Conservation (phyloP, 2,797 vertebrate genomes). For the Anisognathus igniventris region DNA sequence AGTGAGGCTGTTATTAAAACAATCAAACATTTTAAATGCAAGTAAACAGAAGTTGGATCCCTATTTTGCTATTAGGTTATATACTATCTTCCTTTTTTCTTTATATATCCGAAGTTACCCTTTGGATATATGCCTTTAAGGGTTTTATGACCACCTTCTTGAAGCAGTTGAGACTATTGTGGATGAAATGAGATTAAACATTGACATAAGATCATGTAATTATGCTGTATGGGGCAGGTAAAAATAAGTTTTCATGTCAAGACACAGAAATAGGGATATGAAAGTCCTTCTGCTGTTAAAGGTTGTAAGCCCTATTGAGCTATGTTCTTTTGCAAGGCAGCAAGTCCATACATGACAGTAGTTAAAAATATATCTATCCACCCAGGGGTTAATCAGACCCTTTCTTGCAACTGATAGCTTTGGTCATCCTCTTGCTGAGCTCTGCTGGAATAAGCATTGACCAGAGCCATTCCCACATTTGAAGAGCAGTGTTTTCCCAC, state of each 20-base stretch:
- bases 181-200: background rate
- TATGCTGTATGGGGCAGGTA: background rate
- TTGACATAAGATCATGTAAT: background rate
- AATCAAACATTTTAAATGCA: slow-evolving; percentile 62
- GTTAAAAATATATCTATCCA: background rate
- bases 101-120: background rate
- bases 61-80: slow-evolving; percentile 2
- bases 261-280: background rate
- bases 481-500: background rate
- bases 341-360: rapidly evolving
- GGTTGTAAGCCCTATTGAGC: background rate
- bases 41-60: background rate
- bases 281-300: background rate
- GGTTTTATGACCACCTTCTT: background rate
- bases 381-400: background rate
- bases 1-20: slow-evolving; percentile 64
- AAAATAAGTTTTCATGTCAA: background rate
- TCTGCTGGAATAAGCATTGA: background rate
- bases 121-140: background rate
- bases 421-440: background rate
- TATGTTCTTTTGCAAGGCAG: background rate
- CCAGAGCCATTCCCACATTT: background rate
- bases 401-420: background rate
- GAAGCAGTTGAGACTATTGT: background rate
- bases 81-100: slow-evolving; percentile 31